phyloP scores from a whole-genome alignment of 64 coral and sea anemone species.

The Cladopsammia gracilis region DNA sequence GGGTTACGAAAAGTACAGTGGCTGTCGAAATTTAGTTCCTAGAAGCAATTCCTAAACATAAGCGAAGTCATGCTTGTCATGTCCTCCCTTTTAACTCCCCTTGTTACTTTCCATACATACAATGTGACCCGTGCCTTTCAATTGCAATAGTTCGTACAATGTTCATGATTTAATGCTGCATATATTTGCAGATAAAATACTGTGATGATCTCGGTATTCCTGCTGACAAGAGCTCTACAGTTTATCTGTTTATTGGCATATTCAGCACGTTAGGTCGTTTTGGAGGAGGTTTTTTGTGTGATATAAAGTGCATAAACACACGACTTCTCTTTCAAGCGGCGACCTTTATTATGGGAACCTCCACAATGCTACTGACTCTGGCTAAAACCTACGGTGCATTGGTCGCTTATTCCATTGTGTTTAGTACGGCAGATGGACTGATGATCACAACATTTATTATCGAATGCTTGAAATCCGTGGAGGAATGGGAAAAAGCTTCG shows the following conservation, averaged over 20 bases:
- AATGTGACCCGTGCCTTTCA: too few species aligned
- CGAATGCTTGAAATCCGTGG: slow-evolving; percentile 6
- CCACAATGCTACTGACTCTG: slow-evolving; percentile 9
- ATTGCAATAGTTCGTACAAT: too few species aligned
- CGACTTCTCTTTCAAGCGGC: neutral
- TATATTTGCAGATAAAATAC: slow-evolving; percentile 28
- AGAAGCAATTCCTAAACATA: too few species aligned
- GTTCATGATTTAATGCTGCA: too few species aligned
- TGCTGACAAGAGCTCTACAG: slow-evolving; percentile 24
- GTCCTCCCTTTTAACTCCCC: too few species aligned
- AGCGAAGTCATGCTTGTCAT: too few species aligned
- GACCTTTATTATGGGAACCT: slow-evolving; percentile 17
- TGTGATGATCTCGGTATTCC: slow-evolving; percentile 52
- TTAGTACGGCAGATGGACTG: slow-evolving; percentile 29
- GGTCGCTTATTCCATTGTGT: slow-evolving; percentile 37
- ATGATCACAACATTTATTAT: slow-evolving; percentile 27
- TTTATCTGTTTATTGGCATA: slow-evolving; percentile 61
- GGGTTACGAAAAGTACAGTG: too few species aligned
- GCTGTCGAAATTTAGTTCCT: too few species aligned
- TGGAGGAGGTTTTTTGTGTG: slow-evolving; percentile 25
- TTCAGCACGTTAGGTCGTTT: slow-evolving; percentile 15
- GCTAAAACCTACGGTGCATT: slow-evolving; percentile 13
- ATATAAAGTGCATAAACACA: neutral
- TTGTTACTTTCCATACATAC: too few species aligned
- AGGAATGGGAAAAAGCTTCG: neutral